Evolutionary conservation across 2,888 invertebrate species (phyloP).

Genomic region (Leptarthrus brevirostris): DNA sequence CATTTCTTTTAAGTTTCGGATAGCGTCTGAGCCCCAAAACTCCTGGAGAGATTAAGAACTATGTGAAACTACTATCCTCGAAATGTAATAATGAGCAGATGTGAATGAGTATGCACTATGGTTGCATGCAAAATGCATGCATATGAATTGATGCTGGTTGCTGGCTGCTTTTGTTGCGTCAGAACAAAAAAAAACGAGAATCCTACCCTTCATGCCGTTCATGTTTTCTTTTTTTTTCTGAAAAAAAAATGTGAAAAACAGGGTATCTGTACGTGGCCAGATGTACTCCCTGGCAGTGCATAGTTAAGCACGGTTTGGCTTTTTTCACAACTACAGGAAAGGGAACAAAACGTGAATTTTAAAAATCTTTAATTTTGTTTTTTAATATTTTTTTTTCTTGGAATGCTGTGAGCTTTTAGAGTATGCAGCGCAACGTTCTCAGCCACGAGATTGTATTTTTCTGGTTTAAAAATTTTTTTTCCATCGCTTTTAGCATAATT

Average conservation of each 20-base stretch:
- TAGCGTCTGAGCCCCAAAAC: neutral
- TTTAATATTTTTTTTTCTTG: neutral
- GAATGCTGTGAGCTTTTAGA: neutral
- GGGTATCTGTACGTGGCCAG: constrained; percentile 17
- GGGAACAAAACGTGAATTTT: constrained; percentile 27
- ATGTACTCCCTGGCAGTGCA: neutral
- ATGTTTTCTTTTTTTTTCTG: neutral
- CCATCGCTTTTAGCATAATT: no score
- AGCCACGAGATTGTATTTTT: no score
- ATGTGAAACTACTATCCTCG: neutral
- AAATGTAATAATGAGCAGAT: constrained; percentile 1
- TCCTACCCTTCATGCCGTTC: neutral
- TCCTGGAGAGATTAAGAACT: constrained; percentile 14
- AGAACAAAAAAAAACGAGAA: neutral
- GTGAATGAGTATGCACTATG: neutral
- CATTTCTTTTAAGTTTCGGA: neutral
- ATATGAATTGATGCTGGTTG: neutral
- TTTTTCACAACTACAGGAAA: constrained; percentile 27
- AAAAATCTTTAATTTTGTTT: constrained; percentile 20
- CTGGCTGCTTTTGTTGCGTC: neutral
- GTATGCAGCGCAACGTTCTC: no score
- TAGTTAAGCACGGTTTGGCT: constrained; percentile 7
- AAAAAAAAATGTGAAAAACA: constrained; percentile 33
- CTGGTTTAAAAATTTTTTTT: no score
- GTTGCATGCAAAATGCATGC: constrained; percentile 22